Evolutionary conservation across 2,113 vertebrate species (phyloP), one percentile per base, ranked within the genome.

Genomic region (Oreotrochilus melanogaster): DNA sequence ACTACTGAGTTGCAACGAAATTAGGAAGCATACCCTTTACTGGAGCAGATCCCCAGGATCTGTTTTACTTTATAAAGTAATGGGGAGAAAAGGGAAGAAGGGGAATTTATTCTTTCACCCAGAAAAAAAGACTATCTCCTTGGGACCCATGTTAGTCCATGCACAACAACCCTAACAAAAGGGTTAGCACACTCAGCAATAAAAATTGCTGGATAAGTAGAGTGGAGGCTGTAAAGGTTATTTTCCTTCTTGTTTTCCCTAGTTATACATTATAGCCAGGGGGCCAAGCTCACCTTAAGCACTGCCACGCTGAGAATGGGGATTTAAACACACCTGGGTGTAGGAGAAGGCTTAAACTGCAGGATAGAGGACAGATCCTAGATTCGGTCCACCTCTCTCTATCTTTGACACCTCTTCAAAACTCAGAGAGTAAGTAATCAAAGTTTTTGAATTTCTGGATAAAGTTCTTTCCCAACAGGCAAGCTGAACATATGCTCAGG

Each of bases 21-120:
- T 97, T 96, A 98, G 94, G 93, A 96, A 97, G 92, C 85, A 58
- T 67, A 73, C 48, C 78, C 92, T 95, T 96, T 94, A 96, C 72
- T 73, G 78, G 87, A 97, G 81, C 24, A 11, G 70, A 95, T 91
- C 88, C 79, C 96, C 95, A 86, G 72, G 81, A 97, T 87, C 86
- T 95, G 45, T 88, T 96, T 95, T 76, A 71, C 51, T 88, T 73
- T 92, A 8, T 86, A 78, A 96, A 86, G 86, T 91, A 96, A 96
- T 84, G 80, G 93, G n/a, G n/a, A 64, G 51, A 85, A 50, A 13
- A 78, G 6, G 65, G 64, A 35, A 45, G 64, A 87, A 81, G 69
- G 53, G 42, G 27, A 93, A 86, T 42, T 13, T 78, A 78, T 95
- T 97, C 79, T 95, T 97, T 95, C 94, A 96, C 64, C 37, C 60